A percentile compares a stretch with the other conserved stretches of the same genome.
Conservation (phyloP, 2,797 vertebrate genomes). For the Clarias platycephalus region DNA sequence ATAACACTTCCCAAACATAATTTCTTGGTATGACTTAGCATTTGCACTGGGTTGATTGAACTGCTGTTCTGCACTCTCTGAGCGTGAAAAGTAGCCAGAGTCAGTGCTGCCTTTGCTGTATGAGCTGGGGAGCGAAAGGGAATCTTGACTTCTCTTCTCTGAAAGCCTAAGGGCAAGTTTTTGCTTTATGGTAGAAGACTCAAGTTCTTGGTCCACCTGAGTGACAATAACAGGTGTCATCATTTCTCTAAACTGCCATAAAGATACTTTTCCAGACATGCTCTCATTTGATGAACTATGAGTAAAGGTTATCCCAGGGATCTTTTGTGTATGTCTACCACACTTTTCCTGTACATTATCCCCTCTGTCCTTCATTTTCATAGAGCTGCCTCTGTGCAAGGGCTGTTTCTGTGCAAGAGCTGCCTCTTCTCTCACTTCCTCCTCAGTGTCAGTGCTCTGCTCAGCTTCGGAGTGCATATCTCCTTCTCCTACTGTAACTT, state of each 20-base stretch:
- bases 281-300: conserved; percentile 88
- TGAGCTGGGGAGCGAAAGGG: conserved; percentile 93
- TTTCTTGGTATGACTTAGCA: conserved; percentile 98
- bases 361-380: conserved; percentile 52
- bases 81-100: conserved; percentile 97
- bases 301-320: conserved; percentile 88
- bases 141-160: conserved; percentile 95
- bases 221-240: conserved; percentile 76
- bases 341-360: conserved; percentile 66
- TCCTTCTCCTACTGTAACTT: conserved; percentile 87
- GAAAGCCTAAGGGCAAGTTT: conserved; percentile 93
- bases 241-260: conserved; percentile 80
- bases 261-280: conserved; percentile 78
- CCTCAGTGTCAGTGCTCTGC: conserved; percentile 96
- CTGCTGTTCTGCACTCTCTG: conserved; percentile 96
- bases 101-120: conserved; percentile 99
- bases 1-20: conserved; percentile 98
- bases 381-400: conserved; percentile 73
- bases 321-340: conserved; percentile 52
- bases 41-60: conserved; percentile 90
- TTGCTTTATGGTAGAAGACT: conserved; percentile 94
- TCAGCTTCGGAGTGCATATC: conserved; percentile 94
- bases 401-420: conserved; percentile 73
- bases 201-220: conserved; percentile 81
- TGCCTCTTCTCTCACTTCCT: conserved; percentile 85